A percentile compares a stretch with the other conserved stretches of the same genome.
Evolutionary conservation across 37 sponge, comb jelly and placozoan genomes (phyloP).

Genomic region (Oopsacas minuta): DNA sequence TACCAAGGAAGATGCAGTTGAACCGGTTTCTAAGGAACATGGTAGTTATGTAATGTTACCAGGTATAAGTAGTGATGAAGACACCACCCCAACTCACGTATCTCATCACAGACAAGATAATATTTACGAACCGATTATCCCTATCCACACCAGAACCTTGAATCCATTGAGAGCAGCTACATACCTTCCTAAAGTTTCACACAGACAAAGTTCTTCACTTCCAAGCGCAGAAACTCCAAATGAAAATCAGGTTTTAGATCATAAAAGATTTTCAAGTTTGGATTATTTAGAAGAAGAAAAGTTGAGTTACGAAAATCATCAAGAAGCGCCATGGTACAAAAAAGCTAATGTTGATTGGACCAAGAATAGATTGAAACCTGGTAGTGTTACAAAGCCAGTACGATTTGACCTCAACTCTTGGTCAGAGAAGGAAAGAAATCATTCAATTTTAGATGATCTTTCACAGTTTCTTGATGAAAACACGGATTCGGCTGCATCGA

Average conservation of each 20-base stretch:
- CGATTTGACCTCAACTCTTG: background rate
- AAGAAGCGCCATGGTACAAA: background rate
- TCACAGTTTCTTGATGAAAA: background rate
- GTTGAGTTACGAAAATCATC: background rate
- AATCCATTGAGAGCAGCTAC: background rate
- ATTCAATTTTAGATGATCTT: background rate
- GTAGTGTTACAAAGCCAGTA: background rate
- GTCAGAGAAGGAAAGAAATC: background rate
- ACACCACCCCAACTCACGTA: background rate
- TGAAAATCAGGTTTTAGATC: background rate
- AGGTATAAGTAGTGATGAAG: background rate
- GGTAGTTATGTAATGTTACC: background rate
- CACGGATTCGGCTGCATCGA: background rate
- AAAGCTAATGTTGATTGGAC: slow-evolving; percentile 13
- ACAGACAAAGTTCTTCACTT: background rate
- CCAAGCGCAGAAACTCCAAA: background rate
- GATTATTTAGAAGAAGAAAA: background rate
- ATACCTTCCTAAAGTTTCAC: background rate
- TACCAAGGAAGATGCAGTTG: background rate
- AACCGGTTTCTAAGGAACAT: background rate
- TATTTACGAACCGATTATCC: background rate
- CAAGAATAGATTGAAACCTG: background rate
- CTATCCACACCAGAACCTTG: background rate
- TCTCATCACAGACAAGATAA: background rate
- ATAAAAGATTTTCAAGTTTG: background rate